These are phyloP conservation scores for Macroglossus sobrinus DNA, from an alignment of 2,113 vertebrate species.

Conservation along the genomic window DNA sequence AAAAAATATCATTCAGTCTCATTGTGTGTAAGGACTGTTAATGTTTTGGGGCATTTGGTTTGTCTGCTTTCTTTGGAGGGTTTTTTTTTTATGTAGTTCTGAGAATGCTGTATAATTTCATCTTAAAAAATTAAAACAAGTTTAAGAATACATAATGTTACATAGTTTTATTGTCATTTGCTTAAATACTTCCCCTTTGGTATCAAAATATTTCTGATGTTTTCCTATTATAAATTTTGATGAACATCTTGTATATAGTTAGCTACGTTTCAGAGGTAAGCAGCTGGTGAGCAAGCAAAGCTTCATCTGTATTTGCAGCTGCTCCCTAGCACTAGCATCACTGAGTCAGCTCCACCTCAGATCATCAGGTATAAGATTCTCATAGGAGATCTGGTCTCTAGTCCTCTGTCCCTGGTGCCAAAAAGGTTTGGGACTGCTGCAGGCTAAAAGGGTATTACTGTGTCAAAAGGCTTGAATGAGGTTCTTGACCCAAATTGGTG, in stretches of 20 bases:
- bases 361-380: no score
- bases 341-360: no score
- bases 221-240: background rate
- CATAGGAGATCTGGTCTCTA: no score
- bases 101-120: background rate
- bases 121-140: background rate
- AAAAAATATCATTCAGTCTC: background rate
- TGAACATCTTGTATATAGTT: background rate
- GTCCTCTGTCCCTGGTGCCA: no score
- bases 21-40: background rate
- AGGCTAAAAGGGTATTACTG: background rate
- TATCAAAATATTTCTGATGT: background rate
- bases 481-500: background rate
- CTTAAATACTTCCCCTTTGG: background rate
- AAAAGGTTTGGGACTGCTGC: no score
- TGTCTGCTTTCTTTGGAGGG: background rate
- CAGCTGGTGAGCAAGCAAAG: no score
- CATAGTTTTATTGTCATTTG: background rate
- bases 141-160: background rate
- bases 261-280: background rate
- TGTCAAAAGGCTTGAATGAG: background rate
- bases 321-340: no score
- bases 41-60: background rate
- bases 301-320: no score
- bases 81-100: background rate